Base-by-base conservation (phyloP, 64 coral and sea anemone species). In the Porites australiensis region DNA sequence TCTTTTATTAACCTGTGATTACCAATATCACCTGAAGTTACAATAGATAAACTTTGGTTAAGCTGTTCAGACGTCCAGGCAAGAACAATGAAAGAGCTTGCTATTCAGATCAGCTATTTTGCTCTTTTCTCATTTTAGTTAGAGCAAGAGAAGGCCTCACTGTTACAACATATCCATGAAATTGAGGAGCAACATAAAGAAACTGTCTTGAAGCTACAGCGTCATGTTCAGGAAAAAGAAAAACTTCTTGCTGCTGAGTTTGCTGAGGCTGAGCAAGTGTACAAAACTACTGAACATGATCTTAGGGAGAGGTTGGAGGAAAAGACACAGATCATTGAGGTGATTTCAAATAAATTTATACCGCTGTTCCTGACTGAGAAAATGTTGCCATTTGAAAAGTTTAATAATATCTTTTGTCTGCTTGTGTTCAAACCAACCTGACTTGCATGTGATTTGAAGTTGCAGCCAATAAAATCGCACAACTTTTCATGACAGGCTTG, bases 251-350 rank as follows among this genome's bases (percentile, higher is more conserved):
- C 94, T 19, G 77, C 94, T 2, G 94, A 99, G 85, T 92, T 99
- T 82, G 86, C 70, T 73, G 94, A 99, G 19, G 76, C 96, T 60
- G 94, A 99, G 67, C 80, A 79, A 27, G 93, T 89, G 18, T 99
- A 95, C 88, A 99, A 96, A 47, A 92, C 95, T 70, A 93, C 84
- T 69, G 98, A 99, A 23, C 98, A 99, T 81, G 96, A 96, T 75
- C 82, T 99, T 12, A 94, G 65, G 54, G 98, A 99, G 50, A 88
- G 90, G n/a, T 61, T 96, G 2, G 98, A 99, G 45, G 98, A 99
- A 66, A 99, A 99, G 64, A 90, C 98, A 4, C 95, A 89, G 48
- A 99, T 99, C 69, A 96, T 96, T 60, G 94, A 99, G 91, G 98
- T 99, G 65, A 67, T n/a, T 37, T 37, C 27, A 37, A 37, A 37